Conservation (phyloP, 1,140 invertebrate species). For the Helicorthomorpha holstii region DNA sequence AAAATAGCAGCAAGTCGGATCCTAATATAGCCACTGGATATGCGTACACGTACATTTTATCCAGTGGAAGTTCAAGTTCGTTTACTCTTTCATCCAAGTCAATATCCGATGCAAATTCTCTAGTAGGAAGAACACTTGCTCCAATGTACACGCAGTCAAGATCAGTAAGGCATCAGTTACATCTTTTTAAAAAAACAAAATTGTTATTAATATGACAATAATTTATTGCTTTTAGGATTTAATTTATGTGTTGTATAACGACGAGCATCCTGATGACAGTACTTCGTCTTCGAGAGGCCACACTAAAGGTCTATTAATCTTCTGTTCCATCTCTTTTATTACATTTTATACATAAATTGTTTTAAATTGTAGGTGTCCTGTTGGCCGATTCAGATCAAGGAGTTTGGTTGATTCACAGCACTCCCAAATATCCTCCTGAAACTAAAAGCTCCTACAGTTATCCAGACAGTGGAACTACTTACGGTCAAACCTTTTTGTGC, state of each 20-base stretch:
- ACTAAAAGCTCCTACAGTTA: conserved; percentile 44
- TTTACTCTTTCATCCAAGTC: conserved; percentile 7
- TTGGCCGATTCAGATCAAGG: conserved; percentile 49
- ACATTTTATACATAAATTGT: neutral
- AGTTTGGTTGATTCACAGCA: conserved; percentile 81
- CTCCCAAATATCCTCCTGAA: conserved; percentile 58
- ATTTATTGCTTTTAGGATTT: conserved; percentile 11
- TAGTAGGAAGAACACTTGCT: conserved; percentile 12
- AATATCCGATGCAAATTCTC: conserved; percentile 7
- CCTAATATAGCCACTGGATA: neutral
- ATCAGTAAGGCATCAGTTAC: neutral
- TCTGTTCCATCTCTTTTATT: neutral
- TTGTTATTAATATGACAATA: neutral
- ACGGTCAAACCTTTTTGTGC: conserved; percentile 78
- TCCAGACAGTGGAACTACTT: conserved; percentile 46
- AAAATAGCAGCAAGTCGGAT: neutral
- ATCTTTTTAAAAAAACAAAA: neutral
- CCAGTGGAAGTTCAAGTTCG: neutral
- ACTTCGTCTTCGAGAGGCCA: conserved; percentile 44
- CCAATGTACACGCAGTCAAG: conserved; percentile 5
- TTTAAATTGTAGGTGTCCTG: conserved; percentile 36
- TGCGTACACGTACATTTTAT: neutral
- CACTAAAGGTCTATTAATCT: conserved; percentile 41
- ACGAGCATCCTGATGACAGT: conserved; percentile 46
- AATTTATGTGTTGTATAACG: conserved; percentile 57